Base-by-base conservation (phyloP, 2,888 invertebrate species). In the Noctua janthe region DNA sequence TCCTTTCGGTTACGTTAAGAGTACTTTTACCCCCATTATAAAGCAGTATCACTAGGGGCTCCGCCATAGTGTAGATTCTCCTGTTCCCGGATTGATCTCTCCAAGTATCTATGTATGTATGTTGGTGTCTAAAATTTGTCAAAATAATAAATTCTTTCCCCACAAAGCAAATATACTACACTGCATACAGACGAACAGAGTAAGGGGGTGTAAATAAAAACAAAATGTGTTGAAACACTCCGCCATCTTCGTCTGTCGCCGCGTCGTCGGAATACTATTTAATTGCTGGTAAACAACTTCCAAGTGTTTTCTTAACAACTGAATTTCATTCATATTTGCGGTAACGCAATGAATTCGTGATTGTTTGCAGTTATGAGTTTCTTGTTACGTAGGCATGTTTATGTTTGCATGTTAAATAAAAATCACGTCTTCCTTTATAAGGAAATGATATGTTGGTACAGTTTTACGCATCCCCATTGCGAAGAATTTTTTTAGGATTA, bases 261-360 rank as follows among this genome's bases (percentile, higher is more conserved):
- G 74, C 69, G n/a, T 43, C 64, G 35, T 1, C 47, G 39, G 51
- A 79, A 62, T 69, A 74, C n/a, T 54, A 71, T 87, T 82, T 82
- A 85, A 85, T 88, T 85, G 81, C 74, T 79, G 81, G 83, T 80
- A 89, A 88, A 87, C 87, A 89, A 87, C 49, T 80, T 67, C 66
- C n/a, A 49, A 78, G 72, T 85, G 80, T 83, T 87, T 88, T 82
- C 78, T 75, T 77, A 59, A 17, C 69, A 71, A 71, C 35, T 72
- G 73, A 72, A 73, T 76, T 74, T 59, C 13, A 77, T 51, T 69
- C 13, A 77, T 47, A 70, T 71, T 77, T 64, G 35, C 13, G n/a
- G 43, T 39, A 62, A 78, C 35, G 70, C 49, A 47, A 54, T 77
- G 51, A 71, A 20, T 77, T 70, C 8, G 11, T 54, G 15, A 51